Evolutionary conservation across 1,140 invertebrate genomes (phyloP), one percentile per base, ranked within the genome.

Genomic region (Fopius arisanus): DNA sequence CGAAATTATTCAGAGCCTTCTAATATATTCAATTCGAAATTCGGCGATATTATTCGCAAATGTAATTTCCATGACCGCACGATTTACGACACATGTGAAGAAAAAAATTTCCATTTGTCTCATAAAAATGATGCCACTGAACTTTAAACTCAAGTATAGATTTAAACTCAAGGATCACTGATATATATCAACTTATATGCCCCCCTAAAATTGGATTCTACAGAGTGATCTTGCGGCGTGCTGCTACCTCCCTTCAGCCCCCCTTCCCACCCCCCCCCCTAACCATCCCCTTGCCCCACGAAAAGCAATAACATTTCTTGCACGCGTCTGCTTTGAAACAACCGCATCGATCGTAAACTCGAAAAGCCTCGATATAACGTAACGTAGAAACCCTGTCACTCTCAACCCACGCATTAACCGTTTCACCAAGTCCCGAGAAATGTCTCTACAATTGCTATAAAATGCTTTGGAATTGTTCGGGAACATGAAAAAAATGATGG

Each of bases 281-380:
- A 2, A 3, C 16, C 41, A 2, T 12, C 14, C 3, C 29, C 29
- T 3, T 4, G 29, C 29, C 3, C 29, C 29, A 31, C 16, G 3
- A 62, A 33, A 62, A 51, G 69, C 69, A 71, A 71, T 71, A 71
- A 43, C 69, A 71, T 37, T 71, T 71, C 69, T 71, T 71, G 31
- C 37, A 10, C 33, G 62, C 62, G 62, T 29, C 14, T 63, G 28
- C 62, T 63, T 29, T 29, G 28, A 63, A 29, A 63, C 10, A 19
- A 70, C 26, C 37, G 3, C 40, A 71, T 71, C 69, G 69, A 71
- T 71, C 69, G 69, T 71, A 71, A 71, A 71, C 21, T 71, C 26
- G 16, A 28, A 54, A 71, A 63, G 51, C 48, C 26, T 71, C 69
- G 69, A 71, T 71, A 71, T 43, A 43, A 43, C 69, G 48, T 62